A percentile compares a stretch with the other conserved stretches of the same genome.
phyloP scores from a whole-genome alignment of 2,113 vertebrate genomes.

The Halcyon senegalensis region DNA sequence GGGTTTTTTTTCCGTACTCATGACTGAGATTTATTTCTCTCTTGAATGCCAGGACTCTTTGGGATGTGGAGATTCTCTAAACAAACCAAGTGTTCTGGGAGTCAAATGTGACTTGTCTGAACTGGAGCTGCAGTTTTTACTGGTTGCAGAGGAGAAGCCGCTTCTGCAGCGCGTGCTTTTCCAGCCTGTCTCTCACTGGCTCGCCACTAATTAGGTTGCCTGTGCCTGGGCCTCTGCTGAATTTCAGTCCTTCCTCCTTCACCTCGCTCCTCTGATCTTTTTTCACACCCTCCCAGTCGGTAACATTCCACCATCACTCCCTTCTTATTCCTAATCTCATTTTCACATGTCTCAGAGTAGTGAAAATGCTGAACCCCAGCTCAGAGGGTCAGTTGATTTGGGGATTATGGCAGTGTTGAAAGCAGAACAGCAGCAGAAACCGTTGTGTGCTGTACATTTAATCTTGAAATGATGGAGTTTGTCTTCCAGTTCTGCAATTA shows the following conservation, averaged over 20 bases:
- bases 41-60: background rate
- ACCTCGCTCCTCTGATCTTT: background rate
- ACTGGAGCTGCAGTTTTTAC: background rate
- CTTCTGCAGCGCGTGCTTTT: accelerated
- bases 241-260: background rate
- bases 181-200: background rate
- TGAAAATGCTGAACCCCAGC: background rate
- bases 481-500: background rate
- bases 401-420: background rate
- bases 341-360: background rate
- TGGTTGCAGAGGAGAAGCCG: background rate
- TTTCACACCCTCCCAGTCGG: background rate
- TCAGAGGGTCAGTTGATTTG: background rate
- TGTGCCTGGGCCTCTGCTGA: background rate
- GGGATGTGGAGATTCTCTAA: background rate
- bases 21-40: background rate
- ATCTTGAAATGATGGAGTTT: background rate
- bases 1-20: background rate
- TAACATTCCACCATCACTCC: background rate
- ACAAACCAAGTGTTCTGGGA: background rate
- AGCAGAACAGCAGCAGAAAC: background rate
- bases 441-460: accelerated
- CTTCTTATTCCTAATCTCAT: background rate
- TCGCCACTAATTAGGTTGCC: background rate
- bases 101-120: background rate